Conservation (phyloP, 2,888 invertebrate genomes). For the Hymenopus coronatus region DNA sequence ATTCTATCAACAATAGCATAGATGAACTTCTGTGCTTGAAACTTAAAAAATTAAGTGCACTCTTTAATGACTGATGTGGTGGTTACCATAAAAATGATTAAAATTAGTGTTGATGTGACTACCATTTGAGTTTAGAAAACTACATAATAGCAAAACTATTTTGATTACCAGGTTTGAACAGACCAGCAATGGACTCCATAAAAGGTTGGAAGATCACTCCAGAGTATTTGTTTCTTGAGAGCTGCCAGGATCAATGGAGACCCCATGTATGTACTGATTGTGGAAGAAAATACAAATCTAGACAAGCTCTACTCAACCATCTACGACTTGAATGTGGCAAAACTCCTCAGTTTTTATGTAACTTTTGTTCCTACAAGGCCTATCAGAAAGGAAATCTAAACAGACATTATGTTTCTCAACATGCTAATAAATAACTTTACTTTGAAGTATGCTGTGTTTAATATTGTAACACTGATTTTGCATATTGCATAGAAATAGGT, state of each 20-base stretch:
- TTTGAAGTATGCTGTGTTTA: background rate
- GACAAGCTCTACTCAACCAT: conserved; percentile 35
- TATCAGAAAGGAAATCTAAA: conserved; percentile 35
- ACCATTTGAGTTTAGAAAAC: too few species aligned
- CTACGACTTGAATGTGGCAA: conserved; percentile 34
- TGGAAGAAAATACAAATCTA: conserved; percentile 35
- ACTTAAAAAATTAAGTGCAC: too few species aligned
- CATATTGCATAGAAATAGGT: background rate
- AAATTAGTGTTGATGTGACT: too few species aligned
- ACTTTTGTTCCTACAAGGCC: conserved; percentile 28
- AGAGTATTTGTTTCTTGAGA: background rate
- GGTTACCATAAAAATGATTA: too few species aligned
- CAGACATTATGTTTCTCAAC: conserved; percentile 1
- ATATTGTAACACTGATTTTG: background rate
- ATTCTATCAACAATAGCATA: too few species aligned
- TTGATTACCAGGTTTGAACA: background rate
- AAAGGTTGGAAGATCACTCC: background rate
- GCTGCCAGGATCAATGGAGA: background rate
- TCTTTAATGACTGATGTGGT: too few species aligned
- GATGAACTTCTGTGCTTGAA: too few species aligned
- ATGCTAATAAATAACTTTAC: background rate
- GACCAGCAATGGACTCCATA: background rate
- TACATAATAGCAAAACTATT: background rate
- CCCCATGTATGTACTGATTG: conserved; percentile 20
- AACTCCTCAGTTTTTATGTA: conserved; percentile 33